Conservation (phyloP, 2,888 invertebrate species). For the Acanthopleura granulata region DNA sequence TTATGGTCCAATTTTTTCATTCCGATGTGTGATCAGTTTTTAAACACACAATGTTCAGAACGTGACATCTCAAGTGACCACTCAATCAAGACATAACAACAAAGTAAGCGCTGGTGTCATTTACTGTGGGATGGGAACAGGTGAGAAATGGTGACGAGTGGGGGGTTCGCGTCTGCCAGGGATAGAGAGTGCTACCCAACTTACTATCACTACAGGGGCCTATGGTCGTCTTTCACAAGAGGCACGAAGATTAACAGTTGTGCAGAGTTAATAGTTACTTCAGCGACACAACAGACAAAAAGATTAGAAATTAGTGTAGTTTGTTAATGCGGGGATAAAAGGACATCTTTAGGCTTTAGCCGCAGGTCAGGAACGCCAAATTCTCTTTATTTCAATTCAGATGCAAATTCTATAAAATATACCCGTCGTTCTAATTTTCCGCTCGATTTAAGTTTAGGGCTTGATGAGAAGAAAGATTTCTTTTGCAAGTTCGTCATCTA, state of each 20-base stretch:
- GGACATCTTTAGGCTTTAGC: not conserved
- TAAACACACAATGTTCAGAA: too few species aligned
- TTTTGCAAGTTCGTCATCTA: constrained; percentile 14
- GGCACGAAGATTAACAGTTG: constrained; percentile 8
- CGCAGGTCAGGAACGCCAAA: not conserved
- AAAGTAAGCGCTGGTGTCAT: too few species aligned
- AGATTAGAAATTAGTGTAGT: constrained; percentile 14
- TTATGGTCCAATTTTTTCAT: too few species aligned
- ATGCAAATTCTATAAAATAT: constrained; percentile 19
- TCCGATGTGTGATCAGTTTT: too few species aligned
- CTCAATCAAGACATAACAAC: too few species aligned
- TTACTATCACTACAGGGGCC: too few species aligned
- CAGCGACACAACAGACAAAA: not conserved
- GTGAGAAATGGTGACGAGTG: too few species aligned
- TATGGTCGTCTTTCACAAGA: not conserved
- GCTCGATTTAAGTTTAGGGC: constrained; percentile 13
- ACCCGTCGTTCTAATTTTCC: constrained; percentile 17
- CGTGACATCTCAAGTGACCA: too few species aligned
- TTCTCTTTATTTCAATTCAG: constrained; percentile 15
- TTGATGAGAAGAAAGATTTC: constrained; percentile 11
- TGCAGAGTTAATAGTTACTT: not conserved
- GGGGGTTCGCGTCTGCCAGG: too few species aligned
- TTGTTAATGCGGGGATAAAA: constrained; percentile 4
- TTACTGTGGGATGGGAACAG: too few species aligned
- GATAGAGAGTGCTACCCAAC: too few species aligned